phyloP scores from a whole-genome alignment of 1,140 invertebrate species.

The Lethrus apterus region DNA sequence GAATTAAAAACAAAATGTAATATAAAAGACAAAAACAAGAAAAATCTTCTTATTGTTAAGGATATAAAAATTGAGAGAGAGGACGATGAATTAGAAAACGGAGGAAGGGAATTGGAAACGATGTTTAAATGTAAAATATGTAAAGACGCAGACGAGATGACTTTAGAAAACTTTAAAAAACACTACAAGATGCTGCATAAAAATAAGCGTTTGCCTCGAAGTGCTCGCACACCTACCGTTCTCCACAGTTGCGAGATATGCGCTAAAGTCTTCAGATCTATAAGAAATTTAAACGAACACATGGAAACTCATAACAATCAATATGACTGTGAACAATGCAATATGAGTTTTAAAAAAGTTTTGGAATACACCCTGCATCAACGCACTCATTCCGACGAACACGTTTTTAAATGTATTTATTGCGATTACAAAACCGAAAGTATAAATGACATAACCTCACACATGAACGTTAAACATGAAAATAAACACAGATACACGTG shows the following conservation, averaged over 20 bases:
- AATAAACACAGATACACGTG: conserved; percentile 32
- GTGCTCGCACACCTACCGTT: conserved; percentile 36
- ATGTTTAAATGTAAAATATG: conserved; percentile 12
- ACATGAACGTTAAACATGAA: conserved; percentile 30
- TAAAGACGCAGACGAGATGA: conserved; percentile 7
- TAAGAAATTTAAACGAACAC: conserved; percentile 48
- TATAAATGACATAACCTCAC: conserved; percentile 30
- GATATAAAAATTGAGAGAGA: too few species aligned
- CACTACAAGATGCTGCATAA: conserved; percentile 18
- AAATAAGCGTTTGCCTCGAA: neutral
- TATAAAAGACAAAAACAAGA: too few species aligned
- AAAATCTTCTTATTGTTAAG: too few species aligned
- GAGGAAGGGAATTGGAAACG: too few species aligned
- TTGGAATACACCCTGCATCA: conserved; percentile 33
- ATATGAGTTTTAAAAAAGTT: conserved; percentile 22
- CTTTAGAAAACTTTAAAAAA: conserved; percentile 7
- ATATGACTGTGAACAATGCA: conserved; percentile 30
- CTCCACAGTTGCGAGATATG: conserved; percentile 42
- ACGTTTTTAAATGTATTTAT: conserved; percentile 43
- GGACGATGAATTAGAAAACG: too few species aligned
- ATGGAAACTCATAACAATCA: conserved; percentile 44
- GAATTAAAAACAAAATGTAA: too few species aligned
- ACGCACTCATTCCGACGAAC: conserved; percentile 42
- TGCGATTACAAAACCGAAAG: conserved; percentile 39
- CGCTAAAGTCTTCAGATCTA: conserved; percentile 48